phyloP scores from a whole-genome alignment of 2,797 vertebrate genomes.

The Setipinna tenuifilis region DNA sequence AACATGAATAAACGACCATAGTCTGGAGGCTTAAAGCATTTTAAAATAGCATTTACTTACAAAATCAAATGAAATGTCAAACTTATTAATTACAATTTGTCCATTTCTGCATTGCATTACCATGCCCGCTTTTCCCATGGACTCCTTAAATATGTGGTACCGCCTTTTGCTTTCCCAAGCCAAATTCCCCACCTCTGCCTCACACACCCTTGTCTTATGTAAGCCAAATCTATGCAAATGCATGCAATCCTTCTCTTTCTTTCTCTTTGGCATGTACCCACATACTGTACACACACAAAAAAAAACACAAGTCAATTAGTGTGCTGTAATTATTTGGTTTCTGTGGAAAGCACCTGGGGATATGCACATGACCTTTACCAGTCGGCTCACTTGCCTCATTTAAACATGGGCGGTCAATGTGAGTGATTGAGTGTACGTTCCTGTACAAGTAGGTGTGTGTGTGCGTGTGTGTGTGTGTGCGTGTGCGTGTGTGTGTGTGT shows the following conservation, averaged over 20 bases:
- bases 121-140: too few relatives aligned
- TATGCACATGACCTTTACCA: background rate
- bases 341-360: background rate
- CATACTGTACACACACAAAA: background rate
- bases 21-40: too few relatives aligned
- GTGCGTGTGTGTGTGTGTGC: background rate
- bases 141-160: too few relatives aligned
- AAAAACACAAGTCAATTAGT: background rate
- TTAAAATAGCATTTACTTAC: too few relatives aligned
- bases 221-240: background rate
- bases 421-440: background rate
- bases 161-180: too few relatives aligned
- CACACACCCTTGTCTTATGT: too few relatives aligned
- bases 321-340: constrained; percentile 1
- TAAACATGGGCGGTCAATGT: background rate
- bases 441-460: background rate
- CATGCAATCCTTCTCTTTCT: background rate
- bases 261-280: background rate
- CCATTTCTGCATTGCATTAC: too few relatives aligned
- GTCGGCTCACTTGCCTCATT: background rate
- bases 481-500: too few relatives aligned
- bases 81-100: too few relatives aligned
- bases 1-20: too few relatives aligned
- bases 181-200: too few relatives aligned
- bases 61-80: too few relatives aligned